phyloP scores from a whole-genome alignment of 2,888 invertebrate species.

The Ditylenchus weischeri region DNA sequence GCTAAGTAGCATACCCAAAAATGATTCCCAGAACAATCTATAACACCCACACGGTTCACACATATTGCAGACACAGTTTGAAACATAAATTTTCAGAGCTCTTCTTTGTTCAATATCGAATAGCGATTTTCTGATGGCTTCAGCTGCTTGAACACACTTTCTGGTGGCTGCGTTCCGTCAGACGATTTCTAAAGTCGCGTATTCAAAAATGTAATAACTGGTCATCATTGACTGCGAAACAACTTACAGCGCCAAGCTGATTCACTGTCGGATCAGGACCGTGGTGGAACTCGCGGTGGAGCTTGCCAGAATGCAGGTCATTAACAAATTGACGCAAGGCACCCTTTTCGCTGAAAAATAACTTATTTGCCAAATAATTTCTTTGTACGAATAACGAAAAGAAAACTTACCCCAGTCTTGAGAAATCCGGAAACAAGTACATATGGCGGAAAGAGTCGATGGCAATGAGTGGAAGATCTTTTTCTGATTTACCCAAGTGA shows the following conservation, averaged over 20 bases:
- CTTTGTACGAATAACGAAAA: not conserved
- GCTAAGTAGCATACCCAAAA: too few relatives aligned
- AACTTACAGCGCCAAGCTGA: constrained; percentile 15
- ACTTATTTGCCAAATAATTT: not conserved
- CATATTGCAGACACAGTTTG: constrained; percentile 2
- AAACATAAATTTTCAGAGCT: constrained; percentile 43
- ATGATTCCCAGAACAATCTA: too few relatives aligned
- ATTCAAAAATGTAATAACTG: not conserved
- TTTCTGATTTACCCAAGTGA: constrained; percentile 84
- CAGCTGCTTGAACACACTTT: constrained; percentile 91
- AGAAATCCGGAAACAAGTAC: constrained; percentile 86
- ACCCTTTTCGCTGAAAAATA: constrained; percentile 67
- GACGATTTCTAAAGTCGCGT: constrained; percentile 22
- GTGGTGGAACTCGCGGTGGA: constrained; percentile 96
- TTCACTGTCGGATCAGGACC: constrained; percentile 73
- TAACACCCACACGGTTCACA: too few relatives aligned
- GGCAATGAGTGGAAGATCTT: constrained; percentile 89
- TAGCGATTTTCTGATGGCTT: constrained; percentile 93
- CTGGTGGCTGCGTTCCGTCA: constrained; percentile 78
- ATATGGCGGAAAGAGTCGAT: constrained; percentile 98
- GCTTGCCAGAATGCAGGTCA: constrained; percentile 90
- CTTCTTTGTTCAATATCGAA: constrained; percentile 70
- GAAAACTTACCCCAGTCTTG: constrained; percentile 61
- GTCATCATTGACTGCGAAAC: not conserved
- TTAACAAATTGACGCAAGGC: constrained; percentile 80